Evolutionary conservation across 1,140 invertebrate species (phyloP).

Genomic region (Penaeus japonicus): DNA sequence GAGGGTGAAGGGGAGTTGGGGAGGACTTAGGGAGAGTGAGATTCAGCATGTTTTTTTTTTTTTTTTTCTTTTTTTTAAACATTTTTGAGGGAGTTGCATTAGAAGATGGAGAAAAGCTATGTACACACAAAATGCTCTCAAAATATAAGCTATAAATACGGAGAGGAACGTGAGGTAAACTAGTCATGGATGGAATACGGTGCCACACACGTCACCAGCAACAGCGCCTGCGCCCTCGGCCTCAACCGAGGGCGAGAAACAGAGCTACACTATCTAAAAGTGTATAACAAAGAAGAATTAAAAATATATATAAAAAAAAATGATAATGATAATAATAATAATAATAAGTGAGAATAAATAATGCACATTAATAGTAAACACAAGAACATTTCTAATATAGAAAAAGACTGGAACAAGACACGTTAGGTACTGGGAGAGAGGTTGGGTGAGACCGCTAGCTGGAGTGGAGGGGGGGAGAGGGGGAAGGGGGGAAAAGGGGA

Average conservation of each 20-base stretch:
- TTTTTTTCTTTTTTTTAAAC: too few species aligned
- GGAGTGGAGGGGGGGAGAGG: background rate
- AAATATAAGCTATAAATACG: conserved; percentile 45
- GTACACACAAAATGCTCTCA: conserved; percentile 46
- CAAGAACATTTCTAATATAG: conserved; percentile 44
- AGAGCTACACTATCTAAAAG: conserved; percentile 38
- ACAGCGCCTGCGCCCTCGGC: conserved; percentile 30
- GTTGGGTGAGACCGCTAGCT: conserved; percentile 39
- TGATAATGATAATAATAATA: too few species aligned
- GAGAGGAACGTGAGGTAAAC: conserved; percentile 47
- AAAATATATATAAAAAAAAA: too few species aligned
- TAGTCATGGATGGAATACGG: conserved; percentile 47
- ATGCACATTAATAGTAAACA: conserved; percentile 36
- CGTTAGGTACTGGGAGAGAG: conserved; percentile 40
- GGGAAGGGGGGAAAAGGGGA: background rate
- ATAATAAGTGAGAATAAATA: conserved; percentile 42
- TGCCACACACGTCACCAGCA: conserved; percentile 35
- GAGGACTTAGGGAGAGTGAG: conserved; percentile 10
- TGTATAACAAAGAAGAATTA: conserved; percentile 14
- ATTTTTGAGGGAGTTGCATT: conserved; percentile 7
- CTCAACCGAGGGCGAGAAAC: conserved; percentile 25
- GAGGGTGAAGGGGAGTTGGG: background rate
- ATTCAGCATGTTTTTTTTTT: conserved; percentile 9
- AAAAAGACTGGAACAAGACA: conserved; percentile 37
- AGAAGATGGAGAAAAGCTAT: conserved; percentile 36